Conservation (phyloP, 1,140 invertebrate species). For the Ostrea edulis region DNA sequence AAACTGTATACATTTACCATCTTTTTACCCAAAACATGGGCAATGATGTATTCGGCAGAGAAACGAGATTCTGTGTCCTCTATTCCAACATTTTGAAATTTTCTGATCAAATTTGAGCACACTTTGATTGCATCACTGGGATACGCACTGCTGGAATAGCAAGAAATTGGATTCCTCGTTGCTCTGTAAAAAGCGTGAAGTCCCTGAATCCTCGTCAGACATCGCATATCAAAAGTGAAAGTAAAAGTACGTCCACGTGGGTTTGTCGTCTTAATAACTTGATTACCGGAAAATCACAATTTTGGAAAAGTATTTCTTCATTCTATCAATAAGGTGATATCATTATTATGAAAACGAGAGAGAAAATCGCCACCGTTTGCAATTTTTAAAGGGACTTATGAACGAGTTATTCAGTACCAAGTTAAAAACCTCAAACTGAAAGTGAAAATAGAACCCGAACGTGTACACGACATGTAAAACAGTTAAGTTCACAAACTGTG, state of each 20-base stretch:
- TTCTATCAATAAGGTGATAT: not conserved
- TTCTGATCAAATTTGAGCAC: not conserved
- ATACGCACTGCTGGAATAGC: not conserved
- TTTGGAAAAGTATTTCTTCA: no score
- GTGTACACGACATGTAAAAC: no score
- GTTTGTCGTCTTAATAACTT: not conserved
- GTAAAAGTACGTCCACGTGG: not conserved
- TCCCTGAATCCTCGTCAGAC: not conserved
- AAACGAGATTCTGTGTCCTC: conserved; percentile 53
- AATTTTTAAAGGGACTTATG: not conserved
- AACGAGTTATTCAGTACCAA: no score
- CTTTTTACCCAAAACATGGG: conserved; percentile 66
- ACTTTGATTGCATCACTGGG: not conserved
- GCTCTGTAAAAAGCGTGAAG: not conserved
- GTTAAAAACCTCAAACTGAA: no score
- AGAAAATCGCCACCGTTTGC: no score
- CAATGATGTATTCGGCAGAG: conserved; percentile 65
- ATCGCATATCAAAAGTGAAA: not conserved
- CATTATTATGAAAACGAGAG: not conserved
- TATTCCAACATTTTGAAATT: conserved; percentile 19
- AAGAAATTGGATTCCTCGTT: not conserved
- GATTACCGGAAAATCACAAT: not conserved
- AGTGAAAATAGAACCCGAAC: no score
- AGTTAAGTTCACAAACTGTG: conserved; percentile 5
- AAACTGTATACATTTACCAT: conserved; percentile 54